Percentiles rank a stretch among this genome's conserved stretches.
Evolutionary conservation across 1,140 invertebrate genomes (phyloP).

Genomic region (Agraylea sexmaculata): DNA sequence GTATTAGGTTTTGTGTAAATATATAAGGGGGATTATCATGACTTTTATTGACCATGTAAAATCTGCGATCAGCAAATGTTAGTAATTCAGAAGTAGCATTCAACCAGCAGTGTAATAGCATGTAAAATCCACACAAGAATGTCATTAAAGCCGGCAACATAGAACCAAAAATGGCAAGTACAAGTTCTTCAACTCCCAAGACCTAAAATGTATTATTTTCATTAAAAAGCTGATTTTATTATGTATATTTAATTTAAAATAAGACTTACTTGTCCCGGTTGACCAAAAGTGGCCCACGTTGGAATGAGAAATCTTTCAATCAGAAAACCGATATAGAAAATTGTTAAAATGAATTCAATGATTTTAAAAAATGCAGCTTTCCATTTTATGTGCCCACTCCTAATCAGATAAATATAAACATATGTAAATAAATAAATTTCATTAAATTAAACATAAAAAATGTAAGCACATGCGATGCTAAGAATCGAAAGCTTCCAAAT

Average conservation of each 20-base stretch:
- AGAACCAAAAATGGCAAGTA: slow-evolving; percentile 56
- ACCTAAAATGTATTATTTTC: slow-evolving; percentile 31
- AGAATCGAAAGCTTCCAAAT: no score
- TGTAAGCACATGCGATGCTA: no score
- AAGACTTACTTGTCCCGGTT: slow-evolving; percentile 27
- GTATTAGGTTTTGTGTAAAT: background rate
- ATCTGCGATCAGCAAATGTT: slow-evolving; percentile 72
- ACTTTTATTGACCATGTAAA: slow-evolving; percentile 52
- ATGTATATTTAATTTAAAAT: slow-evolving; percentile 3
- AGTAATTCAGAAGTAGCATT: slow-evolving; percentile 83
- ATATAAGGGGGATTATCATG: background rate
- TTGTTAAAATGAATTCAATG: slow-evolving; percentile 59
- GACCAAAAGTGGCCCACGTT: slow-evolving; percentile 61
- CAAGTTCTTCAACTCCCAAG: slow-evolving; percentile 40
- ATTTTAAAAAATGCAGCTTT: slow-evolving; percentile 56
- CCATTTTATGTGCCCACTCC: slow-evolving; percentile 60
- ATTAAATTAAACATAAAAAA: no score
- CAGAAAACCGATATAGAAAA: slow-evolving; percentile 70
- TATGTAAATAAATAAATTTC: no score
- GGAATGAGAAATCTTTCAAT: slow-evolving; percentile 63
- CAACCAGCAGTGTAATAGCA: slow-evolving; percentile 76
- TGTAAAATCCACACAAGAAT: slow-evolving; percentile 70
- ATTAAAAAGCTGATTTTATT: background rate
- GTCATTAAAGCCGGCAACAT: slow-evolving; percentile 64
- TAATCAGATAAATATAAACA: no score